Base-by-base conservation (phyloP, 2,888 invertebrate genomes). In the Acheta domesticus region DNA sequence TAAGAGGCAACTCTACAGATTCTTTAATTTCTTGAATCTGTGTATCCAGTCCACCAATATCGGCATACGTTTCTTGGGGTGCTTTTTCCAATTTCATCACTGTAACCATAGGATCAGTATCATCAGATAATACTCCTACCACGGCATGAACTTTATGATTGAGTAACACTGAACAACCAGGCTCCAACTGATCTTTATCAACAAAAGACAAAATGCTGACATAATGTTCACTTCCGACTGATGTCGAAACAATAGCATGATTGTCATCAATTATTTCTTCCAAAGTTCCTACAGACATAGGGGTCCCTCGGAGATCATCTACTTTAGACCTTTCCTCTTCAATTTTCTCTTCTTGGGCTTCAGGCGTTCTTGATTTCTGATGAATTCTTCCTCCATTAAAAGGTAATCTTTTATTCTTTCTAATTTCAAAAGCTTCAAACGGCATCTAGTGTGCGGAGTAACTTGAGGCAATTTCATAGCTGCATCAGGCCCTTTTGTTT, bases 71-170 rank as follows among this genome's bases (percentile, higher is more conserved):
- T 88, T 99, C 99, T 86, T 98, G 98, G 1, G 99, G 99, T 12
- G 99, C 99, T 86, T 99, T 99, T 86, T 99, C 99, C 76, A 99
- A 88, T 87, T 99, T 99, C 99, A 99, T 99, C 1, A 99, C 99
- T 16, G 98, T 99, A 3, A 99, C 99, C 99, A 99, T 99, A 8
- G 99, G 99, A 88, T 99, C 99, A 16, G 98, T 99, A 86, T 99
- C 99, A 88, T 99, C 99, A 48, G 97, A 94, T n/a, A 99, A 88
- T 0, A 99, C 98, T 79, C 99, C 99, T 49, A 99, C 98, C n/a
- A 99, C 98, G 77, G 98, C 98, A 89, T 99, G 98, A 1, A 98
- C 98, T 91, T 99, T 99, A 87, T 99, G 99, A 87, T 99, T 99
- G 12, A 99, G 89, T 12, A 99, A 89, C 3, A 99, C 99, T 2